Evolutionary conservation across 1,140 invertebrate species (phyloP).

Genomic region (Ooceraea biroi): DNA sequence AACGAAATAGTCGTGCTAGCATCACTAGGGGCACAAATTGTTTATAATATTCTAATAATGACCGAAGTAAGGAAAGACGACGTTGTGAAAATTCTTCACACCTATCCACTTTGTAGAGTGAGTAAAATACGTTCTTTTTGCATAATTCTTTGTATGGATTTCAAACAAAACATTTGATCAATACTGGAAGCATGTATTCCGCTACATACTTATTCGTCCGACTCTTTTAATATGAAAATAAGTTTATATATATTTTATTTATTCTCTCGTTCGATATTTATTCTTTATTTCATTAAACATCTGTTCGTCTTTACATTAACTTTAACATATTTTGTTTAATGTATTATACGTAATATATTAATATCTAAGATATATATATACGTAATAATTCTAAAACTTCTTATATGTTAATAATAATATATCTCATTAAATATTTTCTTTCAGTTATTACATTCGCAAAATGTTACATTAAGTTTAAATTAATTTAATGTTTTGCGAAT

Average conservation of each 20-base stretch:
- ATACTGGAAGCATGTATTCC: constrained; percentile 22
- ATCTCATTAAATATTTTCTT: too few species aligned
- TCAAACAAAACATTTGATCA: constrained; percentile 48
- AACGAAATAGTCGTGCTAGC: constrained; percentile 32
- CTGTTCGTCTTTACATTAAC: too few species aligned
- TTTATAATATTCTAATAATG: constrained; percentile 74
- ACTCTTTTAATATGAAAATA: background rate
- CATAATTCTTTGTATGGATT: background rate
- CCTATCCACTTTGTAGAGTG: constrained; percentile 84
- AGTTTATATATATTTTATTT: background rate
- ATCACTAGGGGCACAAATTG: constrained; percentile 31
- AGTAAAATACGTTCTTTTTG: constrained; percentile 68
- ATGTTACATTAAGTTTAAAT: too few species aligned
- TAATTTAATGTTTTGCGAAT: too few species aligned
- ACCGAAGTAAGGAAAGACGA: constrained; percentile 85
- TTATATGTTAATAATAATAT: too few species aligned
- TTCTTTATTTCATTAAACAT: too few species aligned
- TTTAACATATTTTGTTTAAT: background rate
- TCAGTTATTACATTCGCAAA: too few species aligned
- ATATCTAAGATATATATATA: too few species aligned
- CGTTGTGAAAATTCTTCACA: constrained; percentile 84
- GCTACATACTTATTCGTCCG: background rate
- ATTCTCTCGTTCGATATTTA: too few species aligned
- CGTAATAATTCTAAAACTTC: too few species aligned
- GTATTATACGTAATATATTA: background rate